Percentiles rank a stretch among this genome's conserved stretches.
Evolutionary conservation across 2,888 invertebrate species (phyloP).

Genomic region (Lymantria monacha): DNA sequence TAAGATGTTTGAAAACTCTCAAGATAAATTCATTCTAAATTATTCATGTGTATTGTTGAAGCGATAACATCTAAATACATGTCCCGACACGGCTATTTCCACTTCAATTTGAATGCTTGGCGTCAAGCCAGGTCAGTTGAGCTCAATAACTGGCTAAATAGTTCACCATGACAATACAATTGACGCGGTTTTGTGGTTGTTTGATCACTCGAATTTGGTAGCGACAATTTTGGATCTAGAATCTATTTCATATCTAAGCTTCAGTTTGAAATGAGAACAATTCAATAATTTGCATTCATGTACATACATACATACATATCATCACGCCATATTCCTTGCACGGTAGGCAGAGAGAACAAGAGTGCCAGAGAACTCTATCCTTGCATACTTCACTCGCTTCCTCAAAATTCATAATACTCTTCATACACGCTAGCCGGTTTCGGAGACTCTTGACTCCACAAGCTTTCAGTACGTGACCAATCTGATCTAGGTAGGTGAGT

Average conservation of each 20-base stretch:
- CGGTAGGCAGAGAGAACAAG: no score
- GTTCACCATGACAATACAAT: slow-evolving; percentile 29
- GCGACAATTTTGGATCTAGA: background rate
- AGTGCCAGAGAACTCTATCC: no score
- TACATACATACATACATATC: no score
- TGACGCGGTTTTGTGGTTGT: slow-evolving; percentile 25
- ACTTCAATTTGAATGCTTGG: slow-evolving; percentile 55
- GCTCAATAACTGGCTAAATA: slow-evolving; percentile 45
- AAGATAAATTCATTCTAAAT: slow-evolving; percentile 13
- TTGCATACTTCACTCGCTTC: no score
- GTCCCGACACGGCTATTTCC: slow-evolving; percentile 32
- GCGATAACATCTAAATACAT: slow-evolving; percentile 31
- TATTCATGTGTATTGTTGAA: slow-evolving; percentile 19
- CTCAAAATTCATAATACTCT: no score
- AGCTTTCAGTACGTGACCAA: no score
- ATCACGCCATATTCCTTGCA: no score
- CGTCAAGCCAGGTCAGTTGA: slow-evolving; percentile 37
- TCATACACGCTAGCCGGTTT: no score
- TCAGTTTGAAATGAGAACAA: no score
- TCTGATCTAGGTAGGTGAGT: no score
- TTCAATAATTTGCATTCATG: no score
- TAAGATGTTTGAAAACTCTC: slow-evolving; percentile 8
- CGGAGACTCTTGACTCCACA: no score
- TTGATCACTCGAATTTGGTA: background rate
- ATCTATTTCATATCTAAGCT: background rate